Evolutionary conservation across 2,113 vertebrate species (phyloP).

Genomic region (Motacilla tschutschensis): DNA sequence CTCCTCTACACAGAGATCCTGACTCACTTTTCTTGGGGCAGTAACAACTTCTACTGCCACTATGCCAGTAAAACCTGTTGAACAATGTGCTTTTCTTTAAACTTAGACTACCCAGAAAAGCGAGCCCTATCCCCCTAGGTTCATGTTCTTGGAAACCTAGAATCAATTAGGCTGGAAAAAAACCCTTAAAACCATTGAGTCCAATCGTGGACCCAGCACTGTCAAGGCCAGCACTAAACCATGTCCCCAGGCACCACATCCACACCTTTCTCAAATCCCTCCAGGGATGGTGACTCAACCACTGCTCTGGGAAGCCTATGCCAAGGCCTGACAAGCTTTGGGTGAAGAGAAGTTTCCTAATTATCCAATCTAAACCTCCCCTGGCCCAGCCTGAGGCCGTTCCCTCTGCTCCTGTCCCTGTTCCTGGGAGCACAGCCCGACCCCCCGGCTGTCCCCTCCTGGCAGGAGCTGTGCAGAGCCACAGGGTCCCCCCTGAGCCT

Average conservation of each 20-base stretch:
- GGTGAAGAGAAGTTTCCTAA: neutral
- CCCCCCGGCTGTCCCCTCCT: neutral
- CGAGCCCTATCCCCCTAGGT: neutral
- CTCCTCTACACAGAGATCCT: neutral
- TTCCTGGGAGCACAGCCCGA: neutral
- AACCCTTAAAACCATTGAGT: neutral
- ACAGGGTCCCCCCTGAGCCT: neutral
- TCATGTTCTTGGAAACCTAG: neutral
- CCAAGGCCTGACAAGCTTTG: neutral
- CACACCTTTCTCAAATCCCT: rapidly evolving
- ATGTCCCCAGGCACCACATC: rapidly evolving
- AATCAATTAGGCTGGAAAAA: neutral
- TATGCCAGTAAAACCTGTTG: neutral
- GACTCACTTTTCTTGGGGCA: neutral
- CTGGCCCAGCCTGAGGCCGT: rapidly evolving
- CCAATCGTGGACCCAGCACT: rapidly evolving
- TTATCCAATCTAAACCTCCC: rapidly evolving
- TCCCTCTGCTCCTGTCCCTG: neutral
- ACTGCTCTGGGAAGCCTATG: neutral
- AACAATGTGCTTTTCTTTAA: neutral
- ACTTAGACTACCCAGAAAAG: neutral
- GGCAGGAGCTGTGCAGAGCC: neutral
- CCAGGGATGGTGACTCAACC: neutral
- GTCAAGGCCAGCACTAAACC: neutral
- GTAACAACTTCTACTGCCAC: neutral